Base-by-base conservation (phyloP, 2,888 invertebrate species). In the Nebria brevicollis region DNA sequence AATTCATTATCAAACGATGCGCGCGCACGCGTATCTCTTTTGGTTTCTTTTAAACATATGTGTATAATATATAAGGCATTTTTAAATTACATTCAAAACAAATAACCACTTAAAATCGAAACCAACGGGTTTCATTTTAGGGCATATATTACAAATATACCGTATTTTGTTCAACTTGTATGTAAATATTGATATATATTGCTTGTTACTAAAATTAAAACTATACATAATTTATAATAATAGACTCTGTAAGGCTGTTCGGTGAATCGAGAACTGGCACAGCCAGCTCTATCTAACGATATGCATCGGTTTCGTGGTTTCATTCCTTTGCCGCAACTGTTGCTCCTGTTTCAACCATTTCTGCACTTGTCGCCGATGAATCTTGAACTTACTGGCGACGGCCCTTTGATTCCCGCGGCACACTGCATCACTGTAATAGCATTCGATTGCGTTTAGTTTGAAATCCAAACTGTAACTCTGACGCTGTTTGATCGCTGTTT, bases 301-400 rank as follows among this genome's bases (percentile, higher is more conserved):
- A 76, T 87, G 87, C 82, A 86, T 85, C 20, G 87, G 87, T 83
- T 87, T 87, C 72, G 86, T 84, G 26, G 85, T 83, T 84, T 88
- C 87, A 83, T 87, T 88, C 79, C 87, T 86, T 82, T 87, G 86
- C 72, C 87, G 84, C 43, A 89, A 82, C 83, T 89, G 88, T 26
- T 89, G 87, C 78, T 91, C 91, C 84, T 91, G 91, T 84, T 91
- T 91, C 81, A 92, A 86, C 92, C 92, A 92, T 84, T 91, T 91
- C 83, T 92, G 91, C 77, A 92, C 89, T 84, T 91, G 91, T 73
- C 90, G 87, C 73, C 90, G 86, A 85, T 90, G 89, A 77, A 90
- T 89, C 83, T 89, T 89, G 85, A 89, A 90, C 84, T 90, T 90
- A 77, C 86, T 87, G 11, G 90, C 90, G 4, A 90, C 90, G 10